Percentiles rank a stretch among this genome's conserved stretches.
phyloP scores from a whole-genome alignment of 2,113 vertebrate genomes.

The Stigmatopora argus region DNA sequence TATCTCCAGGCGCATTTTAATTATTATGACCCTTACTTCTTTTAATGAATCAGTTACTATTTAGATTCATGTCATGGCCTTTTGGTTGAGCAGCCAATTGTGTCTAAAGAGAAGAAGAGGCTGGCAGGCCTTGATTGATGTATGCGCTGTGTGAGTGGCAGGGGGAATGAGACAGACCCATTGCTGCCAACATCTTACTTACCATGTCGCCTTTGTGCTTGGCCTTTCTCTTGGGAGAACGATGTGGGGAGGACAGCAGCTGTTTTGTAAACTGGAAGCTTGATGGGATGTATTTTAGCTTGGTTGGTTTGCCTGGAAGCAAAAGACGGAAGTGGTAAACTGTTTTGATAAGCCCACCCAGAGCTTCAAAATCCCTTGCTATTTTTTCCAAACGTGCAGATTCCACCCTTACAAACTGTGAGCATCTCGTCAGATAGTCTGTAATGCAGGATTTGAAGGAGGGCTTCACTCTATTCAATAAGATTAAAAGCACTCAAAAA shows the following conservation, averaged over 20 bases:
- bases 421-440: no score
- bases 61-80: constrained; percentile 55
- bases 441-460: no score
- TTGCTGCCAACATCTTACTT: constrained; percentile 44
- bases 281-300: constrained; percentile 18
- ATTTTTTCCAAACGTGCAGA: no score
- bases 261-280: constrained; percentile 51
- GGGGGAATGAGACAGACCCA: constrained; percentile 58
- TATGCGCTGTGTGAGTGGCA: constrained; percentile 60
- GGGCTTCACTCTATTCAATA: no score
- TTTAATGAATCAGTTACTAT: constrained; percentile 18
- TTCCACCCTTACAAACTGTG: no score
- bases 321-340: constrained; percentile 11
- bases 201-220: constrained; percentile 49
- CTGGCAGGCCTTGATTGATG: constrained; percentile 59
- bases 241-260: constrained; percentile 46
- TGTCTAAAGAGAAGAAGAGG: constrained; percentile 46
- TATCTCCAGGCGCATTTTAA: background rate
- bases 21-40: constrained; percentile 17
- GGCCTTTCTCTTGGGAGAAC: constrained; percentile 38
- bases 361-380: no score
- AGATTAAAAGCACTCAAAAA: no score
- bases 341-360: constrained; percentile 10
- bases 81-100: constrained; percentile 60
- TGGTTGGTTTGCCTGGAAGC: constrained; percentile 29